Evolutionary conservation across 2,888 invertebrate genomes (phyloP).

Genomic region (Lepas anatifera): DNA sequence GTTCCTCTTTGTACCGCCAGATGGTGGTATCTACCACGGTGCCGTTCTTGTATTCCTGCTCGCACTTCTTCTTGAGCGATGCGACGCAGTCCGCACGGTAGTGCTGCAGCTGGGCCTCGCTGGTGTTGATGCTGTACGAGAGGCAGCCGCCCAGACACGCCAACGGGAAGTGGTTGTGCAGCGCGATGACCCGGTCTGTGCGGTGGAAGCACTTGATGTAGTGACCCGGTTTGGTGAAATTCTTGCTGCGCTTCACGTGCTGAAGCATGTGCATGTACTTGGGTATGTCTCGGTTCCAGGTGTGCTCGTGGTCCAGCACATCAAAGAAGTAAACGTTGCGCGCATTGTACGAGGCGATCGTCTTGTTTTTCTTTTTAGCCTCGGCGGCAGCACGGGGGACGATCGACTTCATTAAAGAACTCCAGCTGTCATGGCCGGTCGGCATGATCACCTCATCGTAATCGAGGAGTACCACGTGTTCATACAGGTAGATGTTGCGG

Average conservation of each 20-base stretch:
- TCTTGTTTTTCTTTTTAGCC: constrained; percentile 50
- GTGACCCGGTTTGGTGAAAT: constrained; percentile 84
- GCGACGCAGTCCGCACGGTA: constrained; percentile 86
- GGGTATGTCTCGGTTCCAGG: constrained; percentile 65
- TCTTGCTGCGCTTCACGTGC: constrained; percentile 47
- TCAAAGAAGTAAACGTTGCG: constrained; percentile 88
- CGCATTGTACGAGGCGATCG: constrained; percentile 70
- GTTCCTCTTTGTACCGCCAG: constrained; percentile 71
- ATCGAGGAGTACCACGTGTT: constrained; percentile 80
- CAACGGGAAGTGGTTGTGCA: constrained; percentile 86
- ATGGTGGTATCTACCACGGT: constrained; percentile 72
- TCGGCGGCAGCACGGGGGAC: constrained; percentile 45
- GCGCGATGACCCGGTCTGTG: constrained; percentile 69
- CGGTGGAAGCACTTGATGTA: constrained; percentile 91
- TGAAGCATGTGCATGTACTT: constrained; percentile 79
- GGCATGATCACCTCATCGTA: constrained; percentile 94
- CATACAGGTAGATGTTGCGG: constrained; percentile 77
- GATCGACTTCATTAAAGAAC: constrained; percentile 58
- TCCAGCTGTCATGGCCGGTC: constrained; percentile 56
- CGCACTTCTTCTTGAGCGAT: constrained; percentile 67
- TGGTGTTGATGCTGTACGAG: constrained; percentile 67
- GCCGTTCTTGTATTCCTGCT: constrained; percentile 61
- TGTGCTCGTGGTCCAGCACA: constrained; percentile 61
- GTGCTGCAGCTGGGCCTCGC: constrained; percentile 79
- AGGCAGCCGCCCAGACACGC: constrained; percentile 71